Conservation (phyloP, 2,888 invertebrate species). For the Agrotis puta region DNA sequence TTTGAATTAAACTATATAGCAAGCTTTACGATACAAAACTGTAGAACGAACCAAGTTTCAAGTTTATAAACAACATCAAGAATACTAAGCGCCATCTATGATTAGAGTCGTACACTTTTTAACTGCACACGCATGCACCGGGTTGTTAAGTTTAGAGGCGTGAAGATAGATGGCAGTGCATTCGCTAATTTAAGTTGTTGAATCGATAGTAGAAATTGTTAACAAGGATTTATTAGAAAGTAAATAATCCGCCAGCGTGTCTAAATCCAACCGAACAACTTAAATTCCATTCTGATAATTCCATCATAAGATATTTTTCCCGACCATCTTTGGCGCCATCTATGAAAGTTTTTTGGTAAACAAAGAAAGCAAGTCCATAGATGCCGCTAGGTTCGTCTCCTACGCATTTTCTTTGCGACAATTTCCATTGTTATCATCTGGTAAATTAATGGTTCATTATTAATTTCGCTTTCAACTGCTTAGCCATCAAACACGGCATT, state of each 20-base stretch:
- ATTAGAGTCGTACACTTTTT: slow-evolving; percentile 11
- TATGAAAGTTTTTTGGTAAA: background rate
- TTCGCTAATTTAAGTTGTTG: background rate
- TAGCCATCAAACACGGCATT: background rate
- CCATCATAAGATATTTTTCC: no score
- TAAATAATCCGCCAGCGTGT: background rate
- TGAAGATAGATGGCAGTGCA: slow-evolving; percentile 48
- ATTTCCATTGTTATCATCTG: background rate
- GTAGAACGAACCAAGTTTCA: background rate
- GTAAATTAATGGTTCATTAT: background rate
- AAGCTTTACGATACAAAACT: background rate
- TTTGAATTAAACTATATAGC: background rate
- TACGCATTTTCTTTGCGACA: background rate
- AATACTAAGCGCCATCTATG: slow-evolving; percentile 49
- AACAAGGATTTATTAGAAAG: background rate
- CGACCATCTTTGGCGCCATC: slow-evolving; percentile 25
- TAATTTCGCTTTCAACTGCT: background rate
- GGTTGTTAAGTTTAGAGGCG: slow-evolving; percentile 7
- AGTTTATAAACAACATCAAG: background rate
- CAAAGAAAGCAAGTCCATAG: slow-evolving; percentile 14
- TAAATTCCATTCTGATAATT: background rate
- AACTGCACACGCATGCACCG: slow-evolving; percentile 7
- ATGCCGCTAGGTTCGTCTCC: slow-evolving; percentile 25
- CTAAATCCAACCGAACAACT: background rate
- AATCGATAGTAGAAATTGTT: no score